Percentiles rank a stretch among this genome's conserved stretches.
phyloP scores from a whole-genome alignment of 2,113 vertebrate genomes.

The Callospermophilus lateralis region DNA sequence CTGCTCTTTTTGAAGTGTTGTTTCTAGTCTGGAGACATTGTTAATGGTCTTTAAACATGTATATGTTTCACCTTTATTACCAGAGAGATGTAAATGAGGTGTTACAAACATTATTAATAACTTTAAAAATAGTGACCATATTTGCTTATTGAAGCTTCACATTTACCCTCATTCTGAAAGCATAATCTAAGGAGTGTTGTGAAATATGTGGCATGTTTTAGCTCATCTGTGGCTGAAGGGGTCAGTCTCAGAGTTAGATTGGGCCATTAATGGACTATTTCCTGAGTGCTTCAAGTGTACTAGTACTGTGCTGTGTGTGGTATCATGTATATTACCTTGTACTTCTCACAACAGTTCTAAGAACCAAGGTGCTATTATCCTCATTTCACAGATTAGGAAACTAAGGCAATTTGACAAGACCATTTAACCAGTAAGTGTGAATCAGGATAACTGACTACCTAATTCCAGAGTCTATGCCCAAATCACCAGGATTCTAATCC shows the following conservation, averaged over 20 bases:
- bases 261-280: not conserved
- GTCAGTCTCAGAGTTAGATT: not conserved
- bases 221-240: not conserved
- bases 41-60: constrained; percentile 42
- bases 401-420: not conserved
- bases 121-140: not conserved
- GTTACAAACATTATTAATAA: constrained; percentile 31
- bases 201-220: not conserved
- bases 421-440: not conserved
- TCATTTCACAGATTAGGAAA: constrained; percentile 4
- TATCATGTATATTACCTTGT: not conserved
- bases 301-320: too few relatives aligned
- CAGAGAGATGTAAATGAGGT: constrained; percentile 41
- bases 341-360: not conserved
- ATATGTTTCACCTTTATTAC: constrained; percentile 49
- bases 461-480: not conserved
- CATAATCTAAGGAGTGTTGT: not conserved
- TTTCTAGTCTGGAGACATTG: constrained; percentile 58
- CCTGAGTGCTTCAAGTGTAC: rapidly evolving
- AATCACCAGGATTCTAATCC: not conserved
- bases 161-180: not conserved
- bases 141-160: constrained; percentile 3
- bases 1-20: constrained; percentile 57
- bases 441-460: not conserved
- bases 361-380: not conserved